Percentiles rank a stretch among this genome's conserved stretches.
Conservation (phyloP, 2,113 vertebrate species). For the Muscicapa adusta region DNA sequence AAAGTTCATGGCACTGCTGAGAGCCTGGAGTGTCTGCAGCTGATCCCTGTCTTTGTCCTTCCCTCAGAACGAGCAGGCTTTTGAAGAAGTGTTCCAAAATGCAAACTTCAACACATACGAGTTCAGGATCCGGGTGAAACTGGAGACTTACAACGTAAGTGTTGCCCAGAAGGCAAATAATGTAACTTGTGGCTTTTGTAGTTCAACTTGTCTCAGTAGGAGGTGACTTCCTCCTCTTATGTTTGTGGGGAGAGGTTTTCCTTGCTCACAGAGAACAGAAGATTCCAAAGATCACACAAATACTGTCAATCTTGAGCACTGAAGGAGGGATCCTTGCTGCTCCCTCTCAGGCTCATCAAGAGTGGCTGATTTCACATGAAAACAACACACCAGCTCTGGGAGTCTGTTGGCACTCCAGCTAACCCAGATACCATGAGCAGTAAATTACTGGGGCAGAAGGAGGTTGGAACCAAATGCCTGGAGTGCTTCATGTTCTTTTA, state of each 20-base stretch:
- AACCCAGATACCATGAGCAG: background rate
- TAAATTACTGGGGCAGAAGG: background rate
- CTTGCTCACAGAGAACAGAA: background rate
- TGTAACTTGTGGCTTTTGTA: background rate
- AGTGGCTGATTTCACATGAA: background rate
- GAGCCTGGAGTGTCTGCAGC: background rate
- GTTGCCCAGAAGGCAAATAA: background rate
- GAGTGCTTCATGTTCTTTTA: background rate
- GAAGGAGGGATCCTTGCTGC: background rate
- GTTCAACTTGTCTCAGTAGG: background rate
- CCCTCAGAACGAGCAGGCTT: slow-evolving; percentile 88
- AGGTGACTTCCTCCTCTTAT: background rate
- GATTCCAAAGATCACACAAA: background rate
- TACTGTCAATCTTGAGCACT: background rate
- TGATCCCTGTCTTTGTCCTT: slow-evolving; percentile 39
- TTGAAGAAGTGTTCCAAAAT: slow-evolving; percentile 90
- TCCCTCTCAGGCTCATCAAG: background rate
- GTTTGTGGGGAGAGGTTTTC: background rate
- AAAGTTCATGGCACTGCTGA: background rate
- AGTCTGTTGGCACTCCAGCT: background rate
- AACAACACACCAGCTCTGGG: background rate
- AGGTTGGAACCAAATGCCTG: background rate
- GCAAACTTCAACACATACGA: slow-evolving; percentile 89
- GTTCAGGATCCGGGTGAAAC: slow-evolving; percentile 89
- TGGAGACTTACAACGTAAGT: slow-evolving; percentile 97